phyloP scores from a whole-genome alignment of 2,113 vertebrate species.

The Poeciliopsis turrubarensis region DNA sequence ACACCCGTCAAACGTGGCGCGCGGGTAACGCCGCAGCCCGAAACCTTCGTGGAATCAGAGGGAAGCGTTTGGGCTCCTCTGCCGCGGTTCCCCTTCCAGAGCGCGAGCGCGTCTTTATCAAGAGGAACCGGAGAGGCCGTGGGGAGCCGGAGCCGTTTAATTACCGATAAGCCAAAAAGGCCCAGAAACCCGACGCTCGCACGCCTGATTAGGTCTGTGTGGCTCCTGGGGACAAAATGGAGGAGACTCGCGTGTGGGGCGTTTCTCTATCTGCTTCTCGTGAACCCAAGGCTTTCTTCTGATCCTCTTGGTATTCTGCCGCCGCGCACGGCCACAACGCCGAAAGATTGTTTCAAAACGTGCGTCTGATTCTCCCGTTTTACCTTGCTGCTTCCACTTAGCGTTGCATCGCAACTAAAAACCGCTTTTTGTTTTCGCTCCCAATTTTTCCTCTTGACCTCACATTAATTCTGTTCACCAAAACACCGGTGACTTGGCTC shows the following conservation, averaged over 20 bases:
- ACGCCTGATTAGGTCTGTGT: slow-evolving; percentile 37
- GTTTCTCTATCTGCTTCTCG: slow-evolving; percentile 17
- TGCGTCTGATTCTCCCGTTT: not conserved
- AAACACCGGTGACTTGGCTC: not conserved
- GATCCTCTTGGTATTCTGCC: not conserved
- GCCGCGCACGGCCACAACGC: not conserved
- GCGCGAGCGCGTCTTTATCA: slow-evolving; percentile 50
- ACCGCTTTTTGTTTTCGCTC: no score
- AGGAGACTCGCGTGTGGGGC: slow-evolving; percentile 13
- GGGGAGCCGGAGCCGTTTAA: slow-evolving; percentile 57
- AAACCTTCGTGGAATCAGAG: slow-evolving; percentile 6
- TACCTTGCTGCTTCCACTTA: not conserved
- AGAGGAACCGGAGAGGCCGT: slow-evolving; percentile 58
- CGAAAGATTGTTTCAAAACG: not conserved
- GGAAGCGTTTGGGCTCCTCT: slow-evolving; percentile 7
- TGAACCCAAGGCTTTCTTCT: not conserved
- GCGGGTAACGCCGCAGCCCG: not conserved
- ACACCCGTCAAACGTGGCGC: slow-evolving; percentile 41
- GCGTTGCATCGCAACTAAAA: no score
- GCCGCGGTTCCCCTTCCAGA: slow-evolving; percentile 15
- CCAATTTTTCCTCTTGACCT: not conserved
- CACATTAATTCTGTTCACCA: not conserved
- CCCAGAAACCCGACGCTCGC: slow-evolving; percentile 48
- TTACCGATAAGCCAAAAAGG: slow-evolving; percentile 63
- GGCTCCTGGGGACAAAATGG: slow-evolving; percentile 16